Conservation (phyloP, 2,797 vertebrate species). For the Schizopygopsis pylzovi region DNA sequence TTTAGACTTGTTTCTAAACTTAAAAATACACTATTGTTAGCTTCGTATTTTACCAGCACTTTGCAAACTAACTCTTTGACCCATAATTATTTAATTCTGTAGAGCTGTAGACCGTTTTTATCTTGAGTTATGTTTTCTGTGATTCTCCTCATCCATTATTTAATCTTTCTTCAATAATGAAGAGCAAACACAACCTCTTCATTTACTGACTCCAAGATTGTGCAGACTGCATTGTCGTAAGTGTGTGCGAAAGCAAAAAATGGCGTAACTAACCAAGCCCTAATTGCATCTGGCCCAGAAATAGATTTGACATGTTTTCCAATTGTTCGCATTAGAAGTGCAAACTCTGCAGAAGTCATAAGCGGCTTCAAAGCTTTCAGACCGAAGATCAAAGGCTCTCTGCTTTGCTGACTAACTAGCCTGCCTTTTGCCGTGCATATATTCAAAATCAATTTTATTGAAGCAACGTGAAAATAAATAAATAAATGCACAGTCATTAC, state of each 20-base stretch:
- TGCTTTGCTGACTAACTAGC: conserved; percentile 27
- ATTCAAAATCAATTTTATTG: conserved; percentile 39
- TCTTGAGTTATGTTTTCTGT: conserved; percentile 21
- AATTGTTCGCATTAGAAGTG: conserved; percentile 19
- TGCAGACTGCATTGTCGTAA: not conserved
- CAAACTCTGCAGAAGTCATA: conserved; percentile 44
- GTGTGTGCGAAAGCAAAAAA: not conserved
- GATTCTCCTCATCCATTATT: conserved; percentile 45
- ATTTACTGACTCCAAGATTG: conserved; percentile 20
- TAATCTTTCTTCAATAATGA: conserved; percentile 30
- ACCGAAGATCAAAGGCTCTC: conserved; percentile 25
- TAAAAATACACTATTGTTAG: not conserved
- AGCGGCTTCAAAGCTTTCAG: conserved; percentile 25
- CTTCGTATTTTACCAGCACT: not conserved
- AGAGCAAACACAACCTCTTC: conserved; percentile 13
- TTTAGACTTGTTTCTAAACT: not conserved
- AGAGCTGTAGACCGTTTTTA: conserved; percentile 7
- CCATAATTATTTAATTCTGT: not conserved
- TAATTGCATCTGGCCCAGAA: conserved; percentile 32
- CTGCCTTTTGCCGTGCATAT: not conserved
- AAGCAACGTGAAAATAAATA: conserved; percentile 33
- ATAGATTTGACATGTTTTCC: conserved; percentile 37
- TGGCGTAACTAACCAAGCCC: not conserved
- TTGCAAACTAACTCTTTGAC: not conserved
- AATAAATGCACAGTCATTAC: conserved; percentile 42